These are phyloP conservation scores for Beris morrisii DNA, from an alignment of 2,888 invertebrate genomes.

Conservation along the genomic window DNA sequence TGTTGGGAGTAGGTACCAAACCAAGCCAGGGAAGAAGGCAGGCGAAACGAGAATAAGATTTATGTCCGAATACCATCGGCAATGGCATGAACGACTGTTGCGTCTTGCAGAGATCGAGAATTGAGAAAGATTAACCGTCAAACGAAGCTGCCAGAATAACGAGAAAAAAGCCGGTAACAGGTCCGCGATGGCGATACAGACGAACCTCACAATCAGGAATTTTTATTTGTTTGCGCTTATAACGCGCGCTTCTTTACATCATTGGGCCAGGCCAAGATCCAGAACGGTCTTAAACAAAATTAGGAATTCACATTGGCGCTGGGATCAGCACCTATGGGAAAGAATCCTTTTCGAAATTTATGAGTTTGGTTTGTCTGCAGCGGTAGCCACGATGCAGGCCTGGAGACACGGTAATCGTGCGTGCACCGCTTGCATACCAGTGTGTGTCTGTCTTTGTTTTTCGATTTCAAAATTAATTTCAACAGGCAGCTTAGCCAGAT, in stretches of 20 bases:
- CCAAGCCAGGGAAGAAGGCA: background rate
- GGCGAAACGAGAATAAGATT: background rate
- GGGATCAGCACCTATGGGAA: background rate
- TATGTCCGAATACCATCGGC: background rate
- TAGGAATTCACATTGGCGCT: conserved; percentile 12
- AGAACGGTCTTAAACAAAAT: background rate
- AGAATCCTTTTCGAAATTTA: background rate
- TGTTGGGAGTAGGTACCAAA: too few relatives aligned
- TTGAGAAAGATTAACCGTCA: conserved; percentile 6
- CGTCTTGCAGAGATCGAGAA: background rate
- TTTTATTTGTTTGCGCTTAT: background rate
- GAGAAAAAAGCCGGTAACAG: background rate
- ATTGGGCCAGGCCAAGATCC: background rate
- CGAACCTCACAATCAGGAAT: background rate
- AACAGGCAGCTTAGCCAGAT: conserved; percentile 12
- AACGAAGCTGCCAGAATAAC: background rate
- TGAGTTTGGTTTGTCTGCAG: background rate
- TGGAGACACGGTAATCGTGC: too few relatives aligned
- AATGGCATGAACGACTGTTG: background rate
- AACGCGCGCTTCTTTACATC: too few relatives aligned
- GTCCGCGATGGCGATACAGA: background rate
- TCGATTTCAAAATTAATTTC: background rate
- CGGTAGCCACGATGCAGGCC: background rate
- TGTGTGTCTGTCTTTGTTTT: too few relatives aligned
- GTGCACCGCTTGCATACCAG: too few relatives aligned